Evolutionary conservation across 2,797 vertebrate species (phyloP), one percentile per base, ranked within the genome.

Genomic region (Brotula barbata): DNA sequence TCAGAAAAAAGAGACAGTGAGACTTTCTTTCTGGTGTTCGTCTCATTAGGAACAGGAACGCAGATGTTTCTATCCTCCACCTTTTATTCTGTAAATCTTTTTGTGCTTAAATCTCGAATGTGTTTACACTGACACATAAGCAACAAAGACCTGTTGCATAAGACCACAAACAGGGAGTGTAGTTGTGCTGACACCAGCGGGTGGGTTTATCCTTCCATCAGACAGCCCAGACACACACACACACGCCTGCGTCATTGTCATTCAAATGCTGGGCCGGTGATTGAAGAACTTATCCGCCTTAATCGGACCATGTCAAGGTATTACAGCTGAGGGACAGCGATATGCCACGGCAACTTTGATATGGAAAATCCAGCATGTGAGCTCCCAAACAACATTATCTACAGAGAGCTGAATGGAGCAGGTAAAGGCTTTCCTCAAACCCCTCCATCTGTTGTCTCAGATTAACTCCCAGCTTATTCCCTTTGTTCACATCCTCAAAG

Each of bases 341-440:
- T 31, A 66, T 25, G 51, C 67, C 62, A 64, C 67, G 64, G 62
- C 60, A 76, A 74, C 71, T 77, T 76, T 86, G 78, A 88, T 80
- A 77, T 81, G 77, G 73, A 87, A 88, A 86, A 84, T 76, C 68
- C 66, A 77, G 85, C 82, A 73, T 78, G 73, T 64, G 67, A 64
- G 68, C 67, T 55, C 19, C 64, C 36, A 77, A 81, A 85, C 76
- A 79, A 67, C 71, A 77, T 85, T 80, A 86, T 86, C 80, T 77
- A 71, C 76, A 85, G 76, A 84, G 68, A 66, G 46, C 16, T 61
- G 73, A 68, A 74, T 66, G 56, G 56, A 57, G 37, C 45, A 59
- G 68, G 71, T 73, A 68, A 51, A 71, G 63, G 49, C 68, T 54
- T 66, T 45, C 45, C 70, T 39, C 58, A 21, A 40, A 58, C 50